phyloP scores from a whole-genome alignment of 2,888 invertebrate species.

The Eudemis profundana region DNA sequence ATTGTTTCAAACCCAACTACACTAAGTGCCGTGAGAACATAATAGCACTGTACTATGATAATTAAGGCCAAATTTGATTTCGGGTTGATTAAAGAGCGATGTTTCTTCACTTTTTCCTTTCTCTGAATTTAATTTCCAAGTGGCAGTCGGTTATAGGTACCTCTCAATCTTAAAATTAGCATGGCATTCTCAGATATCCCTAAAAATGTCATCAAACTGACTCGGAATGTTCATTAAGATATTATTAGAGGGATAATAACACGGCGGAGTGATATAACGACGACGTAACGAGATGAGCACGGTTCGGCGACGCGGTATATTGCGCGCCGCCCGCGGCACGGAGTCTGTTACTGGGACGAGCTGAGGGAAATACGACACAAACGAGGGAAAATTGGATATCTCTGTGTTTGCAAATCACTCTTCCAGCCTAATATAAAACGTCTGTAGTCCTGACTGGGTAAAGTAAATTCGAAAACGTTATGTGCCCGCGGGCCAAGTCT shows the following conservation, averaged over 20 bases:
- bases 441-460: slow-evolving; percentile 11
- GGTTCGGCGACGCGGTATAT: slow-evolving; percentile 21
- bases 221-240: slow-evolving; percentile 31
- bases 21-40: too few species aligned
- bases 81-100: too few species aligned
- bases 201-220: slow-evolving; percentile 27
- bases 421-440: slow-evolving; percentile 19
- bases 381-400: slow-evolving; percentile 25
- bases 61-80: too few species aligned
- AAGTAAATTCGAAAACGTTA: not conserved
- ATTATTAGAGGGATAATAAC: slow-evolving; percentile 33
- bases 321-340: slow-evolving; percentile 17
- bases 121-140: too few species aligned
- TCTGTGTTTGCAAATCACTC: slow-evolving; percentile 24
- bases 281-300: slow-evolving; percentile 26
- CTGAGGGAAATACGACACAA: slow-evolving; percentile 7
- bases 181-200: not conserved
- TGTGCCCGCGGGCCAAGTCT: not conserved
- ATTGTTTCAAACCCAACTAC: too few species aligned
- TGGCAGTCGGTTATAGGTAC: too few species aligned
- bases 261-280: slow-evolving; percentile 34
- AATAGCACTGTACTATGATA: too few species aligned
- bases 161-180: too few species aligned
- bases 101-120: too few species aligned
- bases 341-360: slow-evolving; percentile 7